phyloP scores from a whole-genome alignment of 2,888 invertebrate species.

The Gryllus longicercus region DNA sequence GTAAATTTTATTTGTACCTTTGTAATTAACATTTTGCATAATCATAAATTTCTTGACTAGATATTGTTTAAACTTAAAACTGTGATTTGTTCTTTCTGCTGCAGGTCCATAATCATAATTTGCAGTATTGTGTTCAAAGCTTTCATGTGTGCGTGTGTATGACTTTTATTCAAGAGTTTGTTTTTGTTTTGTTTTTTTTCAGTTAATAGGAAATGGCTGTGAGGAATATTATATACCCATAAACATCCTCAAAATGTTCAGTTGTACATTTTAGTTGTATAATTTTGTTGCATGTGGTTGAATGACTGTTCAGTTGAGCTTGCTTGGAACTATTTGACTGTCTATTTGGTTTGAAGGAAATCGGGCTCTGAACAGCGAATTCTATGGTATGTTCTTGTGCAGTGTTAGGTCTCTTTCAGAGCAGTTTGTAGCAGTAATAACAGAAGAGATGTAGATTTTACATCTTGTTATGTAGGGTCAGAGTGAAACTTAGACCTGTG shows the following conservation, averaged over 20 bases:
- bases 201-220: constrained; percentile 11
- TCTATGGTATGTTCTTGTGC: too few relatives aligned
- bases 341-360: too few relatives aligned
- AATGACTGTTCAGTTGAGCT: too few relatives aligned
- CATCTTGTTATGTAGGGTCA: too few relatives aligned
- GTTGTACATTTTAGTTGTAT: too few relatives aligned
- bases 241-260: not conserved
- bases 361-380: too few relatives aligned
- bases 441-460: too few relatives aligned
- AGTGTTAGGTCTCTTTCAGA: too few relatives aligned
- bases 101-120: not conserved
- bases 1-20: constrained; percentile 10
- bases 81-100: constrained; percentile 17
- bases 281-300: too few relatives aligned
- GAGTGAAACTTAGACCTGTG: too few relatives aligned
- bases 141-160: not conserved
- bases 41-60: not conserved
- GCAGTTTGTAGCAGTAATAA: too few relatives aligned
- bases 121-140: not conserved
- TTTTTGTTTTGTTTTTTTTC: not conserved
- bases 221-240: not conserved
- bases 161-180: not conserved
- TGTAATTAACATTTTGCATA: constrained; percentile 8
- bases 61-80: constrained; percentile 11
- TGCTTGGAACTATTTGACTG: too few relatives aligned